These are phyloP conservation scores for Augochlorella aurata DNA, from an alignment of 2,888 invertebrate genomes.

Conservation along the genomic window DNA sequence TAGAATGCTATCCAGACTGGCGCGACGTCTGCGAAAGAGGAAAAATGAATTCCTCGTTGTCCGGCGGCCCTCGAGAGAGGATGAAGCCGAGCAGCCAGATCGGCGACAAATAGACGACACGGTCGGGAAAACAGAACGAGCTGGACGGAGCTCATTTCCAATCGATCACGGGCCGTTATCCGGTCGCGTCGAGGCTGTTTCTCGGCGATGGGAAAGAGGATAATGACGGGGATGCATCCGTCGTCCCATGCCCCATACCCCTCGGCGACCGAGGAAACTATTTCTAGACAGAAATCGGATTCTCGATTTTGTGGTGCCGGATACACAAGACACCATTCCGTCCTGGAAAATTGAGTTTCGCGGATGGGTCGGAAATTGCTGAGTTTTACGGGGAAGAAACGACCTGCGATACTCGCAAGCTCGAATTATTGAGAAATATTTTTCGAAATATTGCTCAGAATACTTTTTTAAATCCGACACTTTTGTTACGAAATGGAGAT, in stretches of 20 bases:
- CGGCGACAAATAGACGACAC: constrained; percentile 27
- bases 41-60: constrained; percentile 12
- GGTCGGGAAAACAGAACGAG: constrained; percentile 16
- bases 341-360: not conserved
- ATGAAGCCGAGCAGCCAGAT: not conserved
- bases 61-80: not conserved
- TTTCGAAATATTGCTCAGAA: too few relatives aligned
- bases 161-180: constrained; percentile 28
- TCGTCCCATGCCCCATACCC: not conserved
- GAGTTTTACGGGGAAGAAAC: not conserved
- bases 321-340: not conserved
- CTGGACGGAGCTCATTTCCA: constrained; percentile 21
- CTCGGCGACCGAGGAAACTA: not conserved
- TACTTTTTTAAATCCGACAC: too few relatives aligned
- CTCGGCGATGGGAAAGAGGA: constrained; percentile 23
- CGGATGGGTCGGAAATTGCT: not conserved
- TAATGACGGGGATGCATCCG: constrained; percentile 7
- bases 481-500: too few relatives aligned
- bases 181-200: constrained; percentile 22
- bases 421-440: too few relatives aligned
- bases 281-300: constrained; percentile 32
- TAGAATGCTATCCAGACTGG: not conserved
- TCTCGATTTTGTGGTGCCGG: constrained; percentile 15
- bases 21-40: not conserved
- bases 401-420: too few relatives aligned